Conservation (phyloP, 92 coral and sea anemone genomes). For the Siderastrea radians region DNA sequence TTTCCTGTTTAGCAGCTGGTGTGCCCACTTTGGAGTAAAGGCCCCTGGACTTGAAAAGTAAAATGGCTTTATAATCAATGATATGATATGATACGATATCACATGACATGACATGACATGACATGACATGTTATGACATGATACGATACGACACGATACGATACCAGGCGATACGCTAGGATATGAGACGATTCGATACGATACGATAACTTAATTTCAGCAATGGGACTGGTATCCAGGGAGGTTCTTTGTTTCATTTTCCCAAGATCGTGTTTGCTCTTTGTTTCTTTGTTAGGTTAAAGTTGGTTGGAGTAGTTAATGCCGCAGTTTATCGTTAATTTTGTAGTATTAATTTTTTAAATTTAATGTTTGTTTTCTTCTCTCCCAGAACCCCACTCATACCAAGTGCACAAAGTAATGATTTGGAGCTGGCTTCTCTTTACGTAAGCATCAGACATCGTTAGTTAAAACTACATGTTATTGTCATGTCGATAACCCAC, state of each 20-base stretch:
- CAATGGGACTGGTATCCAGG: too few relatives aligned
- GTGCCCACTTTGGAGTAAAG: slow-evolving; percentile 90
- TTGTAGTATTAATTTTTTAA: background rate
- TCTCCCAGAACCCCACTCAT: slow-evolving; percentile 76
- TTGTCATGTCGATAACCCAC: too few relatives aligned
- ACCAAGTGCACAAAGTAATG: slow-evolving; percentile 94
- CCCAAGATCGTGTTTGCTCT: too few relatives aligned
- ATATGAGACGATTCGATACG: too few relatives aligned
- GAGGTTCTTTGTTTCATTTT: too few relatives aligned
- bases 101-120: too few relatives aligned
- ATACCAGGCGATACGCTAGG: too few relatives aligned
- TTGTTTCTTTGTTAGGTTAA: background rate
- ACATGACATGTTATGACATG: background rate
- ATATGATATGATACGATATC: background rate
- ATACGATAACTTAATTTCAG: too few relatives aligned
- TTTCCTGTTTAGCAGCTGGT: slow-evolving; percentile 98
- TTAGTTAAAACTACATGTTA: background rate
- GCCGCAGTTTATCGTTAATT: background rate
- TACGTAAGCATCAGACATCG: slow-evolving; percentile 63
- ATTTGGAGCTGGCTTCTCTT: slow-evolving; percentile 96
- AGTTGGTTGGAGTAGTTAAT: background rate
- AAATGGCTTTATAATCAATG: slow-evolving; percentile 11
- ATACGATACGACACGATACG: too few relatives aligned
- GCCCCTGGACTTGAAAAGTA: slow-evolving; percentile 87
- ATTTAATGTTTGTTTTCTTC: background rate